Evolutionary conservation across 1,140 invertebrate species (phyloP).

Genomic region (Periplaneta americana): DNA sequence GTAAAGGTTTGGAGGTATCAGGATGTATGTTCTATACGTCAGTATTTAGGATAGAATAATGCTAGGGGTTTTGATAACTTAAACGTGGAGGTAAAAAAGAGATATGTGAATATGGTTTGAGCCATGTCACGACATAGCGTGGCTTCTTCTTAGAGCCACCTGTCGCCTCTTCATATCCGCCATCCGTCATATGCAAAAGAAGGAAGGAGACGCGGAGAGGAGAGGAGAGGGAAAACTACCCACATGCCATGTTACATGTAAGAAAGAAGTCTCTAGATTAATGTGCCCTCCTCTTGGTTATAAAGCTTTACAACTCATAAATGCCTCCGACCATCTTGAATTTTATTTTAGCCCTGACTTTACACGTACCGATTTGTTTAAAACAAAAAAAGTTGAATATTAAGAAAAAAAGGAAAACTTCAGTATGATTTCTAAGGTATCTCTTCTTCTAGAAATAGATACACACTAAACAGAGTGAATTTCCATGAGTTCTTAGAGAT

Average conservation of each 20-base stretch:
- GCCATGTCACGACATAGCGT: neutral
- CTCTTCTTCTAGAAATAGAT: too few relatives aligned
- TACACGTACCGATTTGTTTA: too few relatives aligned
- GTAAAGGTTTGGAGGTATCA: neutral
- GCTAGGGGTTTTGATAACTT: neutral
- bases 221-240: neutral
- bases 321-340: neutral
- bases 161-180: neutral
- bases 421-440: too few relatives aligned
- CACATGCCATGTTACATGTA: neutral
- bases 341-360: neutral
- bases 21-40: neutral
- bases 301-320: neutral
- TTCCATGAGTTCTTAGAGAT: too few relatives aligned
- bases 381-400: too few relatives aligned
- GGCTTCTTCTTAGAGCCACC: neutral
- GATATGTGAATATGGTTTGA: neutral
- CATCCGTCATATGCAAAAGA: neutral
- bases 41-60: neutral
- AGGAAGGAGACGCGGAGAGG: neutral
- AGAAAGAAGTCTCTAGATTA: neutral
- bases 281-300: neutral
- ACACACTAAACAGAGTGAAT: too few relatives aligned
- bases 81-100: neutral
- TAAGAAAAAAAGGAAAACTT: too few relatives aligned